Base-by-base conservation (phyloP, 2,113 vertebrate species). In the Cheilinus undulatus region DNA sequence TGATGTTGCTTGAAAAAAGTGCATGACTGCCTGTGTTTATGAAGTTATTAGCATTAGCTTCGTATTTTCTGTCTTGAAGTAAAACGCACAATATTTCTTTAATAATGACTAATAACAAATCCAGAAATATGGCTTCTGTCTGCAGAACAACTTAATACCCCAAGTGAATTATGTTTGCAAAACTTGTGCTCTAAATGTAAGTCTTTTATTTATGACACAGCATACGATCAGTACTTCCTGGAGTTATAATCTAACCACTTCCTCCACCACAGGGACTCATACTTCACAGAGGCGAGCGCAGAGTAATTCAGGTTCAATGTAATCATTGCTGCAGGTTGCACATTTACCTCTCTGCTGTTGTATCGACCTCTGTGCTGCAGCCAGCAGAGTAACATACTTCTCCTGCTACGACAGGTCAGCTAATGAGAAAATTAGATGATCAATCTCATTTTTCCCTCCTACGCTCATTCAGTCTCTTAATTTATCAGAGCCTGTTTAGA, bases 361-460 rank as follows among this genome's bases (percentile, higher is more conserved):
- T 40, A 57, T 75, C 26, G 48, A 65, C 69, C 48, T 59, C 26
- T 27, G 20, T 23, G 27, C 22, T 10, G 22, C 66, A 76, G 14
- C 61, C 62, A 70, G 62, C 70, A 60, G 40, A 67, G 34, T 15
- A 54, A 63, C 13, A n/a, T 45, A 32, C 46, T 65, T 79, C n/a
- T 63, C 49, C 70, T 15, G 38, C 46, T 38, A 48, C 60, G 59
- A 24, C 61, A 66, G 73, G 13, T 78, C 54, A 24, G 34, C 59
- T 83, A 73, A 88, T 76, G 78, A 74, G 78, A 73, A 81, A 86
- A 86, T 85, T 19, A 63, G 69, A 82, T 28, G 23, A 65, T 80
- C 71, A 9, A 27, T 86, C 66, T 70, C 26, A 38, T 76, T 64
- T 72, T 42, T 43, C 45, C 56, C 63, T 52, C 79, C 73, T 66